Conservation (phyloP, 2,113 vertebrate species). For the Eulacestoma nigropectus region DNA sequence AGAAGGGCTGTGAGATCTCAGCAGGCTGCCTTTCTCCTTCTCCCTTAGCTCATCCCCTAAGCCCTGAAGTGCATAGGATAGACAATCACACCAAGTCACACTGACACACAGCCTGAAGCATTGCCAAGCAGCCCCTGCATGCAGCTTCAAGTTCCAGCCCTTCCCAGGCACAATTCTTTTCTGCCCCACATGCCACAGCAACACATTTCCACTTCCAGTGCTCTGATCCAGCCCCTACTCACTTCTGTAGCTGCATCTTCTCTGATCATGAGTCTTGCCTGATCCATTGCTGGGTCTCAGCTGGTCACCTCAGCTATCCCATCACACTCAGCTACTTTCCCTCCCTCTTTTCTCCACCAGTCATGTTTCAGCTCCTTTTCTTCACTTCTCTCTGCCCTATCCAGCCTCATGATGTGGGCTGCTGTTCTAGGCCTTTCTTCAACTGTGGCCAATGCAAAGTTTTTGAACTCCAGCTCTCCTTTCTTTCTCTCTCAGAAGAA, state of each 20-base stretch:
- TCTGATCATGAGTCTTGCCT: background rate
- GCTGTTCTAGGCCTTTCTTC: background rate
- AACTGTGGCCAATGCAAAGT: background rate
- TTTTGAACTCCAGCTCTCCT: background rate
- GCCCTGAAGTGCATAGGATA: background rate
- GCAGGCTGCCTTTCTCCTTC: background rate
- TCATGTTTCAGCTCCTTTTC: background rate
- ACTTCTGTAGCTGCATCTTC: background rate
- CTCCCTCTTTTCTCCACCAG: background rate
- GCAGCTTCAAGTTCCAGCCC: background rate
- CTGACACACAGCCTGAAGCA: background rate
- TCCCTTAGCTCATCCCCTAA: background rate
- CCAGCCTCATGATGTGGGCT: background rate
- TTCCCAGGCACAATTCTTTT: background rate
- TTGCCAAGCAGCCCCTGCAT: background rate
- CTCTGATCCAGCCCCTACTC: background rate
- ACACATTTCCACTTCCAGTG: background rate
- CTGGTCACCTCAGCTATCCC: background rate
- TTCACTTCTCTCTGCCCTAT: background rate
- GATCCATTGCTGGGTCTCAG: background rate
- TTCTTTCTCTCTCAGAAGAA: background rate
- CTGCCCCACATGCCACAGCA: background rate
- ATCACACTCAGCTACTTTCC: background rate
- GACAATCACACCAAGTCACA: background rate
- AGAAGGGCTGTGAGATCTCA: background rate